Base-by-base conservation (phyloP, 1,140 invertebrate species). In the Drosophila azteca region DNA sequence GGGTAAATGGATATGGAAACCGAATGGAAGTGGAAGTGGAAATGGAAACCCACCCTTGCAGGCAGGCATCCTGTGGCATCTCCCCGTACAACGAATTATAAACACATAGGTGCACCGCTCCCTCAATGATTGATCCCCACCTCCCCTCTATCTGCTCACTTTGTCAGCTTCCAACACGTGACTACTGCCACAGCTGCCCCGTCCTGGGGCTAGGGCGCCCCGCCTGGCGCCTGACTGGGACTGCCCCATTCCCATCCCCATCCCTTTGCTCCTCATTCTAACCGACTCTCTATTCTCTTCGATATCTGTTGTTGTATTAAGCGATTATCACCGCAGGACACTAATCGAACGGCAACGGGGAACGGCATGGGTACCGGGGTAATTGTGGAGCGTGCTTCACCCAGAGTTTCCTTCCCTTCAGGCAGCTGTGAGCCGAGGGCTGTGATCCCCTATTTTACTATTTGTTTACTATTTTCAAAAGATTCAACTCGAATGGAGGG, bases 301-400 rank as follows among this genome's bases (percentile, higher is more conserved):
- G 20, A 29, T 24, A 41, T 24, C 39, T 26, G 35, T 54, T 64
- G 60, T 81, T 71, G 67, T 63, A 80, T 80, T 81, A 80, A 80
- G 78, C 77, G 78, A 80, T 80, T 80, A 80, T 80, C 72, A 57
- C 78, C 66, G 69, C 69, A 79, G 77, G 77, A 79, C 59, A 75
- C 70, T 72, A 64, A 78, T 66, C 76, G 35, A 5, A 26, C 17
- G 17, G 31, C 8, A 35, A 35, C 8, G 3, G 35, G 64, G 15
- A 69, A 31, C 31, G 31, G 8, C 8, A 31, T 2, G 22, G 66
- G 51, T 22, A 45, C 3, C 51, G 26, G 41, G 48, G 58, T 67
- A 62, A 79, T 79, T 79, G 77, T 74, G 69, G 63, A 79, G 69
- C 77, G 77, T 79, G 77, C 69, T 77, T 71, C 39, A 67, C 48